A percentile compares a stretch with the other conserved stretches of the same genome.
Conservation (phyloP, 2,113 vertebrate genomes). For the Tragelaphus imberbis region DNA sequence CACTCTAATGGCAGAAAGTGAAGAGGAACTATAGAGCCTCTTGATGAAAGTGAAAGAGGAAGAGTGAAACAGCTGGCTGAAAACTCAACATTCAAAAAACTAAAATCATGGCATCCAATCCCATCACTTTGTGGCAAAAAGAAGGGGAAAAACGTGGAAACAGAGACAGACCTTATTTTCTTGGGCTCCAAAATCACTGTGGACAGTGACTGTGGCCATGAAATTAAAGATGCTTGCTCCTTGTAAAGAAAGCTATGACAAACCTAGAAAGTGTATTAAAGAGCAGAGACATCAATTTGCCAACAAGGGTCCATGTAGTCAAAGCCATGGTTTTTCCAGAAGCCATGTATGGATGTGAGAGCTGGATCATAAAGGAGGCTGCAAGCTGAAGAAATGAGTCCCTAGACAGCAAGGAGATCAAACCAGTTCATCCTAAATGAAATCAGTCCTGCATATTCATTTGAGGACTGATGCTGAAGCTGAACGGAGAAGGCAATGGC, state of each 20-base stretch:
- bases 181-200: background rate
- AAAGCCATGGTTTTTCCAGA: background rate
- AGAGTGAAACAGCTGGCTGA: background rate
- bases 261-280: background rate
- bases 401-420: background rate
- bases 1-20: background rate
- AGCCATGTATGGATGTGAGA: background rate
- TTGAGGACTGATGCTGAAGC: background rate
- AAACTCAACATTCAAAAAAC: background rate
- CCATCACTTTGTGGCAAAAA: background rate
- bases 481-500: too few species aligned
- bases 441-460: background rate
- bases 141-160: background rate
- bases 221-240: background rate
- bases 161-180: background rate
- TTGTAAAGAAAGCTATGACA: background rate
- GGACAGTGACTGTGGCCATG: background rate
- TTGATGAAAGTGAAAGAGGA: background rate
- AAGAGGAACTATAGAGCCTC: background rate
- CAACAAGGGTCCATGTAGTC: background rate
- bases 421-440: background rate
- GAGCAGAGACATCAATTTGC: background rate
- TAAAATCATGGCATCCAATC: background rate
- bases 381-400: background rate
- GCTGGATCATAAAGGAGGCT: background rate